Evolutionary conservation across 53 echinoderm and acorn worm genomes (phyloP).

Genomic region (Patiria pectinifera): DNA sequence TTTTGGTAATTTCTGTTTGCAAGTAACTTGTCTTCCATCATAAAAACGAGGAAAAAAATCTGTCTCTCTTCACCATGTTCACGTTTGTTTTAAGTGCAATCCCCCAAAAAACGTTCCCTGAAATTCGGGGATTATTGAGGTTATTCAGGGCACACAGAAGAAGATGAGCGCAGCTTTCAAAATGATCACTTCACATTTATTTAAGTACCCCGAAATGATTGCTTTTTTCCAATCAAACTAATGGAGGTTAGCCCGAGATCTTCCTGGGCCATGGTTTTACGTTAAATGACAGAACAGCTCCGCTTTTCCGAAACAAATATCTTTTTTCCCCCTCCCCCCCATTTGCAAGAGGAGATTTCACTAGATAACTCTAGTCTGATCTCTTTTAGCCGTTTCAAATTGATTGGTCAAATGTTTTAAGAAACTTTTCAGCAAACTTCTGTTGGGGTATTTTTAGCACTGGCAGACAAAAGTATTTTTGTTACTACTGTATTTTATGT

Average conservation of each 20-base stretch:
- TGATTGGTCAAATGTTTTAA: neutral
- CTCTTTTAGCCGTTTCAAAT: neutral
- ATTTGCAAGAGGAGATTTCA: neutral
- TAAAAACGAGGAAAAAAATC: neutral
- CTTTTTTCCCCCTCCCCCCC: neutral
- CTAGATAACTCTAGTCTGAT: neutral
- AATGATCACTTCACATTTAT: conserved; percentile 52
- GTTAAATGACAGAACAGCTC: neutral
- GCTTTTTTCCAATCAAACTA: conserved; percentile 45
- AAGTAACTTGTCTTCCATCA: neutral
- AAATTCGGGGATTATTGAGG: conserved; percentile 19
- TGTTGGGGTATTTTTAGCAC: neutral
- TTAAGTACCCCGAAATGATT: conserved; percentile 26
- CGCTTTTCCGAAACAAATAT: neutral
- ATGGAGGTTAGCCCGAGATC: neutral
- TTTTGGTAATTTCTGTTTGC: neutral
- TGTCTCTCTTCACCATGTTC: neutral
- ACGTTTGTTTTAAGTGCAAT: neutral
- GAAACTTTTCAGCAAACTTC: neutral
- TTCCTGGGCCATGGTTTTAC: neutral
- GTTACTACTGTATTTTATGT: no score
- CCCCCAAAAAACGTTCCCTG: neutral
- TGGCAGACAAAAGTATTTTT: neutral
- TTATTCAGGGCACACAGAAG: conserved; percentile 2
- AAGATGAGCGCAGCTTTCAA: conserved; percentile 15